Evolutionary conservation across 2,888 invertebrate species (phyloP), one percentile per base, ranked within the genome.

Genomic region (Willowsia nigromaculata): DNA sequence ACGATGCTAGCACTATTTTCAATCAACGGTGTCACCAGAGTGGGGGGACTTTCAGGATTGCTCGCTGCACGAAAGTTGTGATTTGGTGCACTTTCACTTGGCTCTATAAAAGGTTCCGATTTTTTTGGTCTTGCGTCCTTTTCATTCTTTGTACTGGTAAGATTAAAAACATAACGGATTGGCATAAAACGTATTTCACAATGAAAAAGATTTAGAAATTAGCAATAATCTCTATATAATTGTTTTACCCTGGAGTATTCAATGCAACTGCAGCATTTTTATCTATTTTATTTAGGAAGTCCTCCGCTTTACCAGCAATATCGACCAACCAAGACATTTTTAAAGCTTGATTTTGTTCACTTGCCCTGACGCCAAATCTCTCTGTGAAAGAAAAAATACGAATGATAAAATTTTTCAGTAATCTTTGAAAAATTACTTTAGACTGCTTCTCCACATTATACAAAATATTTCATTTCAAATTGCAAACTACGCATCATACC

Each of bases 291-390:
- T 96, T 97, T 25, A 97, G 94, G 88, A 97, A 95, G 93, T 95
- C 95, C 93, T 97, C 97, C 15, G 97, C 97, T 93, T 95, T 96
- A 37, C 96, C 96, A 89, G 96, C 96, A 85, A 96, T 94, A 90
- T 96, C 96, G 90, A 96, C 94, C 88, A 97, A 95, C 97, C 97
- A 97, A 91, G 96, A 95, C 96, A 96, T 96, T 78, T 47, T 47
- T 47, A 47, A 37, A 37, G 37, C 37, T 37, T n/a, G n/a, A n/a
- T n/a, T 37, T 37, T 9, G 4, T 6, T 37, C 5, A 37, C 4
- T 37, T 9, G 4, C 37, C 37, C 37, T 37, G 37, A 6, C n/a
- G n/a, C 9, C 37, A 9, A 37, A 37, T 37, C 37, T 37, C 37
- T 37, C n/a, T n/a, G n/a, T n/a, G n/a, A n/a, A n/a, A n/a, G n/a